A percentile compares a stretch with the other conserved stretches of the same genome.
These are phyloP conservation scores for Eugnorisma glareosa DNA, from an alignment of 2,888 invertebrate genomes.

Conservation along the genomic window DNA sequence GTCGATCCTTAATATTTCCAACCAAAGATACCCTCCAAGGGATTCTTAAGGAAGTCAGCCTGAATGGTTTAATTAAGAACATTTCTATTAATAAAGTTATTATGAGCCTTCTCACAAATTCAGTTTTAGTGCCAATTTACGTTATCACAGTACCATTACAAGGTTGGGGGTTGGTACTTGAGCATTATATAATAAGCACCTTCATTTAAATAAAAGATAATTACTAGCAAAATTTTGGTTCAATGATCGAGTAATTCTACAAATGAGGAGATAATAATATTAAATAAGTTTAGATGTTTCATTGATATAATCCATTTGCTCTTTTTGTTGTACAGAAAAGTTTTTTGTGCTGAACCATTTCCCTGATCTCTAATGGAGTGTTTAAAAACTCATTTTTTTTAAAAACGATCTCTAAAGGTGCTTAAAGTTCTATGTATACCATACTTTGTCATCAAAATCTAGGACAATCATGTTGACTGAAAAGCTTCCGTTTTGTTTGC, in stretches of 20 bases:
- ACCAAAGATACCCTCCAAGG: conserved; percentile 6
- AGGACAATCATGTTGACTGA: neutral
- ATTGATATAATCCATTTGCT: neutral
- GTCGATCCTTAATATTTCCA: neutral
- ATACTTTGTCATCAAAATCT: neutral
- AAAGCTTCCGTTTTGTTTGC: neutral
- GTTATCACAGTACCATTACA: conserved; percentile 24
- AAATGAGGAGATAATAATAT: neutral
- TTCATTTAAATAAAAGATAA: conserved; percentile 10
- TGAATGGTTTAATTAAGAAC: conserved; percentile 20
- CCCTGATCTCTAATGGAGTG: neutral
- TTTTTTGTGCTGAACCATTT: neutral
- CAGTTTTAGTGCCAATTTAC: conserved; percentile 22
- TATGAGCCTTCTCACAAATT: conserved; percentile 1
- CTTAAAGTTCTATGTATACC: neutral
- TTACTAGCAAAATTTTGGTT: neutral
- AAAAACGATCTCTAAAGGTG: neutral
- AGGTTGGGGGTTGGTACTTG: conserved; percentile 12
- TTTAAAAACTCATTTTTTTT: neutral
- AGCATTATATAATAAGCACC: neutral
- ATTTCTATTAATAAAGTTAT: conserved; percentile 33
- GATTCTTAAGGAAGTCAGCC: conserved; percentile 6
- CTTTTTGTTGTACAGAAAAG: neutral
- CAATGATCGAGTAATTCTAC: neutral
- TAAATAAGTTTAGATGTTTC: neutral